Base-by-base conservation (phyloP, 2,797 vertebrate genomes). In the Sebastes itinus region DNA sequence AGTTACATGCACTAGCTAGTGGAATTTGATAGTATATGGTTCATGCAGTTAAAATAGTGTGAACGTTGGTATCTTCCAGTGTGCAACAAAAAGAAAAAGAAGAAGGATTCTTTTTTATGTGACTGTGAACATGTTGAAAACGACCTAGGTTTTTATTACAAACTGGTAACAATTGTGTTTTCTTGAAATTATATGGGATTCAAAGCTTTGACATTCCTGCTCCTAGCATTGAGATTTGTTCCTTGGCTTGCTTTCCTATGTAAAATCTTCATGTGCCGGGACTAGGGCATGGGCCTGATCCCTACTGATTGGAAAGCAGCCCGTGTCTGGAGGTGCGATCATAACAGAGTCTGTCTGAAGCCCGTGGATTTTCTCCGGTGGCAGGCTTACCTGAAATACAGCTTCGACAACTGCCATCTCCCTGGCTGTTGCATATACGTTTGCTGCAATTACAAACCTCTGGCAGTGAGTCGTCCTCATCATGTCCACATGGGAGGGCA, bases 371-470 rank as follows among this genome's bases (percentile, higher is more conserved):
- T 87, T 62, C 72, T 87, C 77, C 38, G 73, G 80, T 87, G 75
- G 67, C 70, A 75, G 59, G n/a, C 78, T 86, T 61, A 86, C 81
- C 80, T 85, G 74, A 84, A 85, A 88, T 72, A 80, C 56, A 77
- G 55, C 74, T 61, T 83, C 64, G 33, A 32, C 72, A 76, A 59
- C 76, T 66, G 62, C 28, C 80, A 62, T 67, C 60, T 75, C 70
- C 28, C 77, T 35, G 83, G 30, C 78, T 77, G 70, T 78, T 55
- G 9, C 72, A 79, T 84, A n/a, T 49, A 78, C 55, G 28, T 85
- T 87, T 75, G 71, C 76, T 72, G 80, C 88, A 90, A 87, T 93
- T 88, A 86, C 89, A 78, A 88, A 89, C 77, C 79, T 70, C 56
- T 78, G 74, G 79, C 85, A 83, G 75, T 54, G 66, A 81, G 59